phyloP scores from a whole-genome alignment of 2,113 vertebrate species.

The Menidia beryllina region DNA sequence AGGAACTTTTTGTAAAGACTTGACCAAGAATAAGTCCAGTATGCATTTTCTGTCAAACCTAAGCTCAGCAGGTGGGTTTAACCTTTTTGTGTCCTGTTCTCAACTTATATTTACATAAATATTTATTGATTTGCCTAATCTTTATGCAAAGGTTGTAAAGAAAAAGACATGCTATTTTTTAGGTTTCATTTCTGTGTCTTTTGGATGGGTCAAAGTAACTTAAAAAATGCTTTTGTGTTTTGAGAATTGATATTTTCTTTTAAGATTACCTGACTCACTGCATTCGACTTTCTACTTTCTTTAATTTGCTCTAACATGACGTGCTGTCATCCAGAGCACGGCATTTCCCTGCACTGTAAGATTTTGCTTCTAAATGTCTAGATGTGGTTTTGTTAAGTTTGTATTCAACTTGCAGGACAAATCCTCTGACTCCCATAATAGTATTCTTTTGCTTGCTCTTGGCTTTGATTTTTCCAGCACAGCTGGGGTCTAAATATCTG shows the following conservation, averaged over 20 bases:
- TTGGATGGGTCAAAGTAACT: not conserved
- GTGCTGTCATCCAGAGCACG: not conserved
- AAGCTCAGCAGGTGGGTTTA: conserved; percentile 66
- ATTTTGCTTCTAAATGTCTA: not conserved
- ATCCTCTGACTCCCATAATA: conserved; percentile 3
- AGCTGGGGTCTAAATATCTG: conserved; percentile 14
- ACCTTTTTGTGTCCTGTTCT: not conserved
- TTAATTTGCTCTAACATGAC: not conserved
- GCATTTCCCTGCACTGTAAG: not conserved
- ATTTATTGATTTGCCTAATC: not conserved
- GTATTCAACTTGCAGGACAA: not conserved
- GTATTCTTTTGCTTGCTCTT: not conserved
- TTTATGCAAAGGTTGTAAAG: not conserved
- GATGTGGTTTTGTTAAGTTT: not conserved
- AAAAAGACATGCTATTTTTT: not conserved
- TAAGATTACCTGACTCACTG: not conserved
- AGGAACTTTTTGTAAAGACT: conserved; percentile 21
- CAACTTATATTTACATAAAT: not conserved
- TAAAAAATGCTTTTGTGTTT: not conserved
- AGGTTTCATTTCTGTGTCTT: not conserved
- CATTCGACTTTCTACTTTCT: not conserved
- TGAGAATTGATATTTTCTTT: not conserved
- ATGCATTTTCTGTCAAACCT: conserved; percentile 57
- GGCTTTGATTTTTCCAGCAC: not conserved
- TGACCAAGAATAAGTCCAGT: conserved; percentile 25